Evolutionary conservation across 2,113 vertebrate species (phyloP).

Genomic region (Rhizomys pruinosus): DNA sequence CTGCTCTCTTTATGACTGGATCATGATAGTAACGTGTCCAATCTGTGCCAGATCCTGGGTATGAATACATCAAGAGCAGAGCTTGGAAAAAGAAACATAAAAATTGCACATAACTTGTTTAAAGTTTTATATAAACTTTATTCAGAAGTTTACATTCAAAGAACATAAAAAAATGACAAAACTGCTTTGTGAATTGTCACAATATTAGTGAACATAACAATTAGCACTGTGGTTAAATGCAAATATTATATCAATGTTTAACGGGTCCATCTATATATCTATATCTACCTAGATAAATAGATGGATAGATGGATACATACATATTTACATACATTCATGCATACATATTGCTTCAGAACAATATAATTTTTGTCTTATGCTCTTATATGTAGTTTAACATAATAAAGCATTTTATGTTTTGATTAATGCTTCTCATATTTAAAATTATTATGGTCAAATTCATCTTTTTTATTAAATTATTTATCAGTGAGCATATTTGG

Average conservation of each 20-base stretch:
- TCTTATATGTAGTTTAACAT: not conserved
- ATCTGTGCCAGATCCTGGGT: no score
- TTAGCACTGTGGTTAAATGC: not conserved
- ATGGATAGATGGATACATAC: no score
- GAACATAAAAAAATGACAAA: no score
- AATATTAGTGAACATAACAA: not conserved
- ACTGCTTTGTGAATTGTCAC: no score
- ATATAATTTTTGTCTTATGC: not conserved
- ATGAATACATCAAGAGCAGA: no score
- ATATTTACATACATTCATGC: not conserved
- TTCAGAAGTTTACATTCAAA: no score
- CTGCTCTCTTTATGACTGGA: no score
- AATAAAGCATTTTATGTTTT: not conserved
- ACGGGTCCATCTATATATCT: not conserved
- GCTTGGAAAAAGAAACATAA: no score
- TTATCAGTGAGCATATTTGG: not conserved
- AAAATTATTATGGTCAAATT: not conserved
- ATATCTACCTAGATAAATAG: not conserved
- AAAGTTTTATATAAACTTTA: no score
- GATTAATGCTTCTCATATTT: not conserved
- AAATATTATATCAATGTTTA: not conserved
- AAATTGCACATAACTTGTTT: no score
- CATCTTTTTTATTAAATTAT: not conserved
- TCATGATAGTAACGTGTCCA: no score
- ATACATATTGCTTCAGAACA: not conserved